Evolutionary conservation across 2,888 invertebrate species (phyloP), one percentile per base, ranked within the genome.

Genomic region (Acronicta alni): DNA sequence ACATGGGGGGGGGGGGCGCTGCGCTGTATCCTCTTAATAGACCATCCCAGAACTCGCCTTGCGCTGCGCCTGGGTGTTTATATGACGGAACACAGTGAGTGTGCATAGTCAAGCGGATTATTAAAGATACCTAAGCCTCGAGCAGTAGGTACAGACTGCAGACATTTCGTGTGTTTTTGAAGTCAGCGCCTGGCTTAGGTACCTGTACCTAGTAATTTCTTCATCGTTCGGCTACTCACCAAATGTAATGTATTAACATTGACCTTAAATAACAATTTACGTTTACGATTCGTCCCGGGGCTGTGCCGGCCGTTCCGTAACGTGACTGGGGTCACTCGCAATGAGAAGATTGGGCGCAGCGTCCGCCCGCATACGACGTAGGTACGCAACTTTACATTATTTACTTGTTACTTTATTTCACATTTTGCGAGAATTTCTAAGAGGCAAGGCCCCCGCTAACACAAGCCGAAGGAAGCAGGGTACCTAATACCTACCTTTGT

Each of bases 191-290:
- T 38, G 15, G 20, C 15, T 20, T n/a, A 17, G 12, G n/a, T n/a
- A n/a, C n/a, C n/a, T n/a, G n/a, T n/a, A n/a, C n/a, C n/a, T n/a
- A 38, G 20, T 16, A n/a, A 26, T 38, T 49, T 47, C 46, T 47
- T 32, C 15, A 15, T 32, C 16, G 10, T n/a, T 43, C 20, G 37
- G 18, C 12, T 45, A 38, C n/a, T 26, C 44, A 45, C 54, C 38
- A 62, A 72, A 70, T 63, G 23, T 58, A 35, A 42, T 62, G 51
- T 58, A 67, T 80, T 86, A 86, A 82, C 87, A 88, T 89, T 91
- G 91, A 91, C 91, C 91, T 89, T 90, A 89, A 84, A 87, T 85
- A 84, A 83, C 87, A 88, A 90, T 90, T 87, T 83, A 82, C 80
- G 76, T 86, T 87, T 89, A 88, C 87, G 83, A 84, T 83, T 82